Base-by-base conservation (phyloP, 2,888 invertebrate genomes). In the Luperina nickerlii region DNA sequence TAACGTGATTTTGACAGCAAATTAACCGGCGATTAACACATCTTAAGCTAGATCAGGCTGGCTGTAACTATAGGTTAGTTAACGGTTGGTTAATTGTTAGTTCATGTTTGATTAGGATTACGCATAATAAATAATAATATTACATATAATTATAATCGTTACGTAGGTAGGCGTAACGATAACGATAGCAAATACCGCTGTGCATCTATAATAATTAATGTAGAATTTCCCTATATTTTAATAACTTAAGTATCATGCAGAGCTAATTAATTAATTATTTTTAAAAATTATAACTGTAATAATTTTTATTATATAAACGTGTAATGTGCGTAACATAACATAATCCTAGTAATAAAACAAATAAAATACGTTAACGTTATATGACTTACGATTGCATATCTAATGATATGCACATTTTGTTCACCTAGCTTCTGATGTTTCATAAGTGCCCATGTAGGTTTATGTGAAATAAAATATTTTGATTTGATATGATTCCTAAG, bases 391-490 rank as follows among this genome's bases (percentile, higher is more conserved):
- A 70, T 32, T 72, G 54, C 76, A 65, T 60, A 76, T 48, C 11
- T 71, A 68, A 76, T 65, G 8, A 27, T n/a, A 69, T 69, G n/a
- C 42, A 74, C 48, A 65, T 82, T 74, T 67, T 74, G 1, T 32
- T 32, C 32, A 32, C 32, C 32, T 32, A 32, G 32, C 32, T 32
- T 32, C 32, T 32, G 32, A 32, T 32, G 32, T 32, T 32, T 32
- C 32, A 32, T 32, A 32, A 32, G 32, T 32, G 32, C 32, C 32
- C 32, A 32, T 32, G 32, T 32, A 32, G 32, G n/a, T n/a, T n/a
- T n/a, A n/a, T n/a, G n/a, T n/a, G n/a, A n/a, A n/a, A n/a, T n/a
- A n/a, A n/a, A n/a, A n/a, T n/a, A n/a, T n/a, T n/a, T n/a, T n/a
- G n/a, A n/a, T n/a, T n/a, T n/a, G n/a, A n/a, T n/a, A n/a, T n/a